Base-by-base conservation (phyloP, 2,113 vertebrate species). In the Orientallactaga bullata region DNA sequence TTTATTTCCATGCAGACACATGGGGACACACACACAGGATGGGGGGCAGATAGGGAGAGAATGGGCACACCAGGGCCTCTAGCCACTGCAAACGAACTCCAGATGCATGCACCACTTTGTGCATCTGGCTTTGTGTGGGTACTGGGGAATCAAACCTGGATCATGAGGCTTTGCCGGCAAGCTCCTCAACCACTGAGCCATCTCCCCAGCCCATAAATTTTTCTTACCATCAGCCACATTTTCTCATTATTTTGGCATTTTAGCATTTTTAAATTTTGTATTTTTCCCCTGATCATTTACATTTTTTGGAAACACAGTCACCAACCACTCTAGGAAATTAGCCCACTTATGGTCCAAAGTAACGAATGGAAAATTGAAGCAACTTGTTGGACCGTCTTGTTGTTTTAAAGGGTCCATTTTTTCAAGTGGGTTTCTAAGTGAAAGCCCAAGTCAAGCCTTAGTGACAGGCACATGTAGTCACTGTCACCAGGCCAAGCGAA, bases 371-470 rank as follows among this genome's bases (percentile, higher is more conserved):
- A 85, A 89, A 88, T 35, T 47, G 26, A 81, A 94, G 90, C 16
- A 73, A 69, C 28, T 39, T 61, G 37, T 9, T 30, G 30, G 20
- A 42, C 58, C 11, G 23, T 82, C 7, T 51, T 93, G 23, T 76
- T 94, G 42, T 80, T 95, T 91, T 81, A 89, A 91, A 91, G 60
- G 39, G 91, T 76, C 77, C 72, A 87, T 35, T 37, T n/a, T 42
- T 85, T 11, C 80, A 86, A 94, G 47, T 35, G 10, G 42, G 13
- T 90, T 83, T 90, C 51, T 47, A 89, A 81, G 23, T 86, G 60
- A 68, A 72, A 65, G 35, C 8, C n/a, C 42, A 12, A 30, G 51
- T 93, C 71, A 93, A 65, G 78, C 58, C 55, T 58, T 71, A 76
- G 51, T 1, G 8, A 69, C 2, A 0, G 20, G 30, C 91, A 95